Conservation (phyloP, 2,888 invertebrate genomes). For the Poecilus cupreus region DNA sequence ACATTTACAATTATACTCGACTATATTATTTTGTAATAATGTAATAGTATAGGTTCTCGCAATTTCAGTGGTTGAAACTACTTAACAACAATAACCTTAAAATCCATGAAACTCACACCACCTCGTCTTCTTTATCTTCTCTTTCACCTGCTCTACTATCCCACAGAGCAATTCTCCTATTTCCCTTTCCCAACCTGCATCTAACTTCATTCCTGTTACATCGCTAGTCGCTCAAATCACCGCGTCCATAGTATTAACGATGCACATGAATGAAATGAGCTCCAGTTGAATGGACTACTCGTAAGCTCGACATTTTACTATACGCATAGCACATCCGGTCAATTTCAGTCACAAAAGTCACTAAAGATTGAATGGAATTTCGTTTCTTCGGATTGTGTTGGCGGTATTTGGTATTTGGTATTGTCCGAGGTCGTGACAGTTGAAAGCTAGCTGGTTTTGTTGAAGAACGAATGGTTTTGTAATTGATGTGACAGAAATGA, state of each 20-base stretch:
- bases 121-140: neutral
- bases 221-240: neutral
- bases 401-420: neutral
- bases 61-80: no score
- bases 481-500: neutral
- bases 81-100: no score
- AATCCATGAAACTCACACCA: no score
- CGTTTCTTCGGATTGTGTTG: constrained; percentile 7
- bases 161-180: neutral
- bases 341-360: constrained; percentile 39
- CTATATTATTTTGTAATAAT: no score
- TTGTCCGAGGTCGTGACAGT: neutral
- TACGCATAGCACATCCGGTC: constrained; percentile 21
- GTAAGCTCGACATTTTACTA: constrained; percentile 23
- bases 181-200: neutral
- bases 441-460: constrained; percentile 16
- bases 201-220: constrained; percentile 17
- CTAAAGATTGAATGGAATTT: neutral
- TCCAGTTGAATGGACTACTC: constrained; percentile 8
- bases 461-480: neutral
- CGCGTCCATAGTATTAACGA: neutral
- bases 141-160: neutral
- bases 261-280: constrained; percentile 24
- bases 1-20: no score
- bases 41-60: no score